These are phyloP conservation scores for Carpatolechia fugitivella DNA, from an alignment of 2,888 invertebrate species.

Conservation along the genomic window DNA sequence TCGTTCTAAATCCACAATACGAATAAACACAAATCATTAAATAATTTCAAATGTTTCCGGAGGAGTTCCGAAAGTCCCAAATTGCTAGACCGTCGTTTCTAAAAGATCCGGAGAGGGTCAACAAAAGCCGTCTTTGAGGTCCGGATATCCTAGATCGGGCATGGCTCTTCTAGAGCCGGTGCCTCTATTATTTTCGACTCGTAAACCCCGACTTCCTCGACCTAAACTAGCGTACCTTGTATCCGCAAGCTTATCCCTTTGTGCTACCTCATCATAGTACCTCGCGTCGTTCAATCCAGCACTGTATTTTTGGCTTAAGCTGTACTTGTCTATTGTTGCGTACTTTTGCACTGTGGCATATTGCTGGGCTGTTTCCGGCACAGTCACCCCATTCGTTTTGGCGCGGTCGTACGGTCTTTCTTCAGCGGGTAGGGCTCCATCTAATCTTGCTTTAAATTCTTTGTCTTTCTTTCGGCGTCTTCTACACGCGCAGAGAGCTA, in stretches of 20 bases:
- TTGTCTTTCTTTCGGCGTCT: constrained; percentile 80
- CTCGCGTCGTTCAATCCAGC: constrained; percentile 75
- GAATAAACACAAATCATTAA: constrained; percentile 38
- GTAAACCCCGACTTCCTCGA: constrained; percentile 60
- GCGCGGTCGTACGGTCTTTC: constrained; percentile 81
- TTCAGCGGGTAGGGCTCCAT: constrained; percentile 78
- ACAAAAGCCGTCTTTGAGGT: constrained; percentile 86
- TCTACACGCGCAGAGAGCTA: constrained; percentile 81
- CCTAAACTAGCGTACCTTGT: constrained; percentile 74
- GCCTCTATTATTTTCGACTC: constrained; percentile 61
- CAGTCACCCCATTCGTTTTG: constrained; percentile 64
- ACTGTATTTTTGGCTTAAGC: constrained; percentile 75
- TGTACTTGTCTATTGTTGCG: constrained; percentile 76
- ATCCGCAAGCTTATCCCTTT: constrained; percentile 73
- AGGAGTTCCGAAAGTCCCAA: constrained; percentile 32
- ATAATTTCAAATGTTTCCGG: constrained; percentile 30
- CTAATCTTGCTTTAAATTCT: constrained; percentile 80
- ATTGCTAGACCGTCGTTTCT: constrained; percentile 67
- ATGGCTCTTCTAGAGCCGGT: constrained; percentile 66
- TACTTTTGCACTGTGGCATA: constrained; percentile 76
- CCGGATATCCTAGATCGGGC: constrained; percentile 76
- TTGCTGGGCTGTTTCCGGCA: constrained; percentile 61
- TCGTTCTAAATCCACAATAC: constrained; percentile 51
- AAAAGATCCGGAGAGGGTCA: constrained; percentile 81
- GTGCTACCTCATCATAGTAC: constrained; percentile 74